Percentiles rank a stretch among this genome's conserved stretches.
phyloP scores from a whole-genome alignment of 2,113 vertebrate genomes.

The Azemiops feae region DNA sequence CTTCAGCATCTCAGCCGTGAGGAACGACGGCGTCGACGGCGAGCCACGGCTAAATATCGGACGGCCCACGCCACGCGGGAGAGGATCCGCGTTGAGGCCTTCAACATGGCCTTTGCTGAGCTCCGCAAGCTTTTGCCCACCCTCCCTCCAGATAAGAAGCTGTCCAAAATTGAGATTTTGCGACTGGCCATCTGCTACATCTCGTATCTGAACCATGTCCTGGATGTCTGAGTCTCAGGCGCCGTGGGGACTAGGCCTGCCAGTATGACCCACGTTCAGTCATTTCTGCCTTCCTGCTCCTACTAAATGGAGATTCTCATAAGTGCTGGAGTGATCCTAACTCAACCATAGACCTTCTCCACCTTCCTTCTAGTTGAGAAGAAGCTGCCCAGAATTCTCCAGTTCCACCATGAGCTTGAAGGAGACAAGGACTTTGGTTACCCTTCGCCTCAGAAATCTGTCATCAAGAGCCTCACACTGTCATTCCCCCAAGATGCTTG shows the following conservation, averaged over 20 bases:
- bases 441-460: neutral
- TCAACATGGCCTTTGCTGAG: constrained; percentile 78
- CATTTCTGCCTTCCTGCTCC: neutral
- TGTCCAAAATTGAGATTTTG: constrained; percentile 80
- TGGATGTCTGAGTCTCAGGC: constrained; percentile 60
- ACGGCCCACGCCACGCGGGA: constrained; percentile 78
- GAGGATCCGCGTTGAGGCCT: constrained; percentile 77
- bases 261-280: rapidly evolving
- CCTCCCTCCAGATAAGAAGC: constrained; percentile 76
- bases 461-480: neutral
- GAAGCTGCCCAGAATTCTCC: neutral
- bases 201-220: constrained; percentile 78
- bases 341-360: neutral
- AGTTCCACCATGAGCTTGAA: neutral
- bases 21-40: constrained; percentile 67
- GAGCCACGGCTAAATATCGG: constrained; percentile 77
- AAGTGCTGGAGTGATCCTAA: neutral
- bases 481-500: neutral
- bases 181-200: constrained; percentile 79
- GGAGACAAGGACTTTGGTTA: neutral
- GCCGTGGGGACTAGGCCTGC: rapidly evolving
- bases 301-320: neutral
- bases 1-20: constrained; percentile 73
- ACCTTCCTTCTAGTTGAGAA: neutral
- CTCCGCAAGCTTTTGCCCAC: constrained; percentile 77